Base-by-base conservation (phyloP, 92 coral and sea anemone genomes). In the Chrysogorgia sp. region DNA sequence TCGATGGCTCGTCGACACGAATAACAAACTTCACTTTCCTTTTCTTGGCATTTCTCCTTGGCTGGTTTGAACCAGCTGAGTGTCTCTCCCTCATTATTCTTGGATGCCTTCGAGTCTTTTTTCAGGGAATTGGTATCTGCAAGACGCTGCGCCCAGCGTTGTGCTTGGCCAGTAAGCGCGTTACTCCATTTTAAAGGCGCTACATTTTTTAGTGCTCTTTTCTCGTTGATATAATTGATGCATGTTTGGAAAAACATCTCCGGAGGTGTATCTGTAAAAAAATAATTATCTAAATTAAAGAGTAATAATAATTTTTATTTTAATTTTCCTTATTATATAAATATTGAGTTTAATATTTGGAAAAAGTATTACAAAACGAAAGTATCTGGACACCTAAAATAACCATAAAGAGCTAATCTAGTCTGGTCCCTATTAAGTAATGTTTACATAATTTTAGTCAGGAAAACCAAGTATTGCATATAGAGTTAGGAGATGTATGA, bases 71-170 rank as follows among this genome's bases (percentile, higher is more conserved):
- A 69, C 76, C 76, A 69, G 13, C 59, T 69, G 29, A 69, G 17
- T 22, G 59, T 69, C 60, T 69, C 59, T 20, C 76, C 76, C 34
- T 69, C 76, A 28, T 69, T 69, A 35, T 25, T 45, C 24, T 26
- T 69, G 2, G 31, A 45, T 29, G 40, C 58, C 7, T 1, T 48
- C 43, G 78, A 78, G 74, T 93, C 97, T 74, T 90, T 92, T 63
- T 75, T 84, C 25, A 93, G 40, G 45, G 82, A 80, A 77, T 93
- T 96, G 30, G 84, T 86, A 2, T 92, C 92, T 5, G 98, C 98
- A 34, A 93, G 84, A n/a, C 86, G 84, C 75, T 91, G 97, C 21
- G 98, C 98, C 98, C 98, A 93, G 52, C 57, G 79, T 80, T 93
- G 97, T 24, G 98, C 98, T 15, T 90, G 89, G 24, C 75, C 88